Evolutionary conservation across 2,113 vertebrate species (phyloP), one percentile per base, ranked within the genome.

Genomic region (Poecile atricapillus): DNA sequence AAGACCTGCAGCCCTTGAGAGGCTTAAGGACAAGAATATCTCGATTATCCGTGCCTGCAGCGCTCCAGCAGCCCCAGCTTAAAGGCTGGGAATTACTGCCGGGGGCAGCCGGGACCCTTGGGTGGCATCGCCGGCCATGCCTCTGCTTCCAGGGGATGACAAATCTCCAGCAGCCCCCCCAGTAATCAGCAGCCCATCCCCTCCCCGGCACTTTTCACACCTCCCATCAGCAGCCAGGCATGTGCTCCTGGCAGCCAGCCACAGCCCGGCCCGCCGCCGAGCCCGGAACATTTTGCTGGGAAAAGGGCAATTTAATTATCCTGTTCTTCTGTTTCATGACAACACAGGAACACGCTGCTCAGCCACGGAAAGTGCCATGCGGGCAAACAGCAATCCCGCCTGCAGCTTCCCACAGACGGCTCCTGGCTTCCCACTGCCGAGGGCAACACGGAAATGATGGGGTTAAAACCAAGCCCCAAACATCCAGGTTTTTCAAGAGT

Each of bases 301-400:
- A 94, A 97, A 97, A 95, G 88, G 94, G 95, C 92, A 93, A 96
- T 94, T 95, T 82, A 82, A 97, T 95, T 93, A 97, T 94, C 88
- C 83, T 4, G 19, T 21, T 90, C 90, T 92, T 87, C 80, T 87
- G 88, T 60, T 96, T 93, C 62, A 7, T 59, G 95, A 95, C 94
- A 93, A 90, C 73, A 47, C 58, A 8, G 85, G 88, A 81, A 79
- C 17, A n/a, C 6, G 91, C 60, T 71, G 94, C 95, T 96, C 92
- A 77, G 92, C 33, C 86, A 70, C 62, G 25, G 60, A 5, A 27
- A 87, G 87, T 4, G 6, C 68, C 27, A 0, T 0, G 68, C 64
- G 22, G 60, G 78, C 73, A 69, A 78, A 22, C 5, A 0, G 33
- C 14, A 52, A 46, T 15, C 18, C 41, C 5, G 65, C 70, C 80